Conservation (phyloP, 2,113 vertebrate species). For the Progne subis region DNA sequence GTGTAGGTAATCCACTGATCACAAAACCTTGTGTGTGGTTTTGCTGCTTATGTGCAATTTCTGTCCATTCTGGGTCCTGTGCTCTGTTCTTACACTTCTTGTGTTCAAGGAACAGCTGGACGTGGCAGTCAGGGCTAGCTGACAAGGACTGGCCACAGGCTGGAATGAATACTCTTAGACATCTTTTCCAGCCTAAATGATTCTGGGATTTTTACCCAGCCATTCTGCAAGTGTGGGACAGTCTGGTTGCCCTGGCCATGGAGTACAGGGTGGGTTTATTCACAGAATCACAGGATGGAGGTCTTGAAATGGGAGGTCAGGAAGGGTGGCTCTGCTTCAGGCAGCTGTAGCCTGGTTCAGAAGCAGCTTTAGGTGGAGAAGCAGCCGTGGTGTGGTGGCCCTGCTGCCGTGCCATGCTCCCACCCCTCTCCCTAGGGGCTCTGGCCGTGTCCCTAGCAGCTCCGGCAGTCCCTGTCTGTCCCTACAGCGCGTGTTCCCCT, state of each 20-base stretch:
- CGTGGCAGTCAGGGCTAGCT: neutral
- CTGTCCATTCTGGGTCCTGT: accelerated
- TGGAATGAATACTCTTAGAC: neutral
- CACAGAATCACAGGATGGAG: neutral
- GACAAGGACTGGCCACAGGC: neutral
- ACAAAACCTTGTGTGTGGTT: neutral
- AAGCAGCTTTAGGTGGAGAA: neutral
- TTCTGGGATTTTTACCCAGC: neutral
- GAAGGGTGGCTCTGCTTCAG: neutral
- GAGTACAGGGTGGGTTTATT: neutral
- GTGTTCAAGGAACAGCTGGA: neutral
- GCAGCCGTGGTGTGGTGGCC: neutral
- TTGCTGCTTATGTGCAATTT: neutral
- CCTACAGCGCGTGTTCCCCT: constrained; percentile 90
- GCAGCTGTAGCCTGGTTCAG: neutral
- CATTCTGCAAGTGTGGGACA: neutral
- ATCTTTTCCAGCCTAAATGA: neutral
- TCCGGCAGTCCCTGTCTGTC: neutral
- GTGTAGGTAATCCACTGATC: neutral
- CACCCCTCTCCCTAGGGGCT: neutral
- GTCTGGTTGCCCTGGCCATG: accelerated
- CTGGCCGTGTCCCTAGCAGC: neutral
- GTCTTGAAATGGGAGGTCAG: neutral
- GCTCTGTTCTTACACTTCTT: neutral
- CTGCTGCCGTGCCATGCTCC: neutral